Evolutionary conservation across 2,113 vertebrate species (phyloP).

Genomic region (Spea bombifrons): DNA sequence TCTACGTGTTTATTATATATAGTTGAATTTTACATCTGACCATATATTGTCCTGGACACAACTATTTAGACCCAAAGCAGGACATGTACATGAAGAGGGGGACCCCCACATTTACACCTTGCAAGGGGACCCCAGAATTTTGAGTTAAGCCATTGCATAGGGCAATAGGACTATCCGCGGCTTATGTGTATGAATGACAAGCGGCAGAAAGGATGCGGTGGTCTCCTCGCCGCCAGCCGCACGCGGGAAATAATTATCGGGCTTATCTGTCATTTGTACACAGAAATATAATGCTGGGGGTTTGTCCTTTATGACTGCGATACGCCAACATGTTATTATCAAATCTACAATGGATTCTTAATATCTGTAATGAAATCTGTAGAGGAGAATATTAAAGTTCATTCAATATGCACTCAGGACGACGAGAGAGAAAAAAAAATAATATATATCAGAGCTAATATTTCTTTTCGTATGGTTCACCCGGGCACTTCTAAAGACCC

Average conservation of each 20-base stretch:
- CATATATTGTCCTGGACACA: too few relatives aligned
- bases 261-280: constrained; percentile 11
- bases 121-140: too few relatives aligned
- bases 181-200: too few relatives aligned
- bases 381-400: neutral
- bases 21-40: too few relatives aligned
- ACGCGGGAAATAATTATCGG: neutral
- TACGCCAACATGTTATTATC: constrained; percentile 13
- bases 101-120: too few relatives aligned
- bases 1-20: too few relatives aligned
- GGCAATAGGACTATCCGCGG: too few relatives aligned
- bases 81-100: too few relatives aligned
- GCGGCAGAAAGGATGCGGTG: neutral
- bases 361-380: constrained; percentile 36
- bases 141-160: too few relatives aligned
- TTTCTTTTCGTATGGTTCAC: constrained; percentile 27
- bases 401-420: neutral
- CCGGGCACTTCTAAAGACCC: constrained; percentile 31
- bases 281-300: constrained; percentile 12
- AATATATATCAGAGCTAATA: neutral
- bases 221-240: neutral
- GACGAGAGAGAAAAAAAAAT: constrained; percentile 2
- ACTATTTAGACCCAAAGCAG: too few relatives aligned
- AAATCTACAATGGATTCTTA: constrained; percentile 29
- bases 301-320: constrained; percentile 7